A percentile compares a stretch with the other conserved stretches of the same genome.
These are phyloP conservation scores for Cynoglossus semilaevis DNA, from an alignment of 2,113 vertebrate species.

Conservation along the genomic window DNA sequence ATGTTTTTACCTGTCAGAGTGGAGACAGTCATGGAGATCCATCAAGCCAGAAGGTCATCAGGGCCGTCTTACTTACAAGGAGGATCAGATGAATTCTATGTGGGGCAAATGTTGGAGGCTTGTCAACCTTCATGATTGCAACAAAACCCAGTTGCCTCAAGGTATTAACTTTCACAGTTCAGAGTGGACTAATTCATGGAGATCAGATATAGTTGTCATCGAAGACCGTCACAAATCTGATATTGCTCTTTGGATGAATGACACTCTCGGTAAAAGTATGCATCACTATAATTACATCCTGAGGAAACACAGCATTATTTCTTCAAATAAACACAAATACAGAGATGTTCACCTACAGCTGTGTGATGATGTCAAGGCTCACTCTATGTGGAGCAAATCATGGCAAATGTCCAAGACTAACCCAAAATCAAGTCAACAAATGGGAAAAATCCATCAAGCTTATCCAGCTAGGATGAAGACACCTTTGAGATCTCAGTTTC, in stretches of 20 bases:
- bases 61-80: too few species aligned
- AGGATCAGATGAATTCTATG: neutral
- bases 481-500: neutral
- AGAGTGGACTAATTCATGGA: constrained; percentile 54
- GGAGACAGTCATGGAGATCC: constrained; percentile 57
- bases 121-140: constrained; percentile 35
- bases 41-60: constrained; percentile 34
- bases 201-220: constrained; percentile 2
- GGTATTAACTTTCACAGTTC: neutral
- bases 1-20: constrained; percentile 43
- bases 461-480: neutral
- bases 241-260: neutral
- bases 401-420: constrained; percentile 58
- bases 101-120: constrained; percentile 56
- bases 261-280: too few species aligned
- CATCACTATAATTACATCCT: too few species aligned
- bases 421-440: constrained; percentile 42
- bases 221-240: constrained; percentile 7
- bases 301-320: neutral
- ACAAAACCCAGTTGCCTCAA: constrained; percentile 7
- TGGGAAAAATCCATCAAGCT: constrained; percentile 30
- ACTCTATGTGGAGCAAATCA: constrained; percentile 52
- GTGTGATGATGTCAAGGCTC: constrained; percentile 5
- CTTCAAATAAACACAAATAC: constrained; percentile 15
- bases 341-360: constrained; percentile 21